These are phyloP conservation scores for Patella pellucida DNA, from an alignment of 2,888 invertebrate species.

Conservation along the genomic window DNA sequence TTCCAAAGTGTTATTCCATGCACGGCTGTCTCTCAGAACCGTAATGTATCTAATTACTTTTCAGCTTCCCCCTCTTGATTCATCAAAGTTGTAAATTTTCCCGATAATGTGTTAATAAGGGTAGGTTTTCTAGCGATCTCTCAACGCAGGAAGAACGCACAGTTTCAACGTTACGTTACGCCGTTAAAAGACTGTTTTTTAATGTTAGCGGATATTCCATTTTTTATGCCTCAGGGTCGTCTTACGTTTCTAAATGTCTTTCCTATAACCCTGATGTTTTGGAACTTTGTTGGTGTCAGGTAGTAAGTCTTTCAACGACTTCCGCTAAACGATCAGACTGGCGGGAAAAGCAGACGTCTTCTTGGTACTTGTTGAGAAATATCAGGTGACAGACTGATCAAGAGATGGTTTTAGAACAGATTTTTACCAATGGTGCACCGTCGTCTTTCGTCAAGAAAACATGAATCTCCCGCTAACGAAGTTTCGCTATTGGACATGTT, in stretches of 20 bases:
- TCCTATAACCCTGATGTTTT: background rate
- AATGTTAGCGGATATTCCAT: background rate
- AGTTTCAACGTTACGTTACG: slow-evolving; percentile 9
- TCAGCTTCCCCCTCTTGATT: background rate
- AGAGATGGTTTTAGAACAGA: too few relatives aligned
- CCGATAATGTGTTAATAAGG: slow-evolving; percentile 16
- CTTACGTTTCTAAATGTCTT: slow-evolving; percentile 1
- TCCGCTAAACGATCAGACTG: background rate
- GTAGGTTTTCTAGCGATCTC: slow-evolving; percentile 2
- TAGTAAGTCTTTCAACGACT: slow-evolving; percentile 8
- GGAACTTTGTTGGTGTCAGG: slow-evolving; percentile 1
- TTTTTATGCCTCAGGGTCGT: background rate
- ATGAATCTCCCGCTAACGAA: too few relatives aligned
- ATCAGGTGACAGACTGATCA: background rate
- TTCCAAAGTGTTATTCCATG: slow-evolving; percentile 4
- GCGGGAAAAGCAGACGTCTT: slow-evolving; percentile 11
- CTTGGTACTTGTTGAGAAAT: background rate
- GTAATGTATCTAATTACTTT: background rate
- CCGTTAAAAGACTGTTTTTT: background rate
- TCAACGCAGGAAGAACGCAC: slow-evolving; percentile 12
- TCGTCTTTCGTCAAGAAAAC: too few relatives aligned
- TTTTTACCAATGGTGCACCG: too few relatives aligned
- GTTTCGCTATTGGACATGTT: too few relatives aligned
- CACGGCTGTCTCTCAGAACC: background rate
- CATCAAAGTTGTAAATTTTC: slow-evolving; percentile 22